Evolutionary conservation across 2,888 invertebrate genomes (phyloP).

Genomic region (Cheilosia vulpina): DNA sequence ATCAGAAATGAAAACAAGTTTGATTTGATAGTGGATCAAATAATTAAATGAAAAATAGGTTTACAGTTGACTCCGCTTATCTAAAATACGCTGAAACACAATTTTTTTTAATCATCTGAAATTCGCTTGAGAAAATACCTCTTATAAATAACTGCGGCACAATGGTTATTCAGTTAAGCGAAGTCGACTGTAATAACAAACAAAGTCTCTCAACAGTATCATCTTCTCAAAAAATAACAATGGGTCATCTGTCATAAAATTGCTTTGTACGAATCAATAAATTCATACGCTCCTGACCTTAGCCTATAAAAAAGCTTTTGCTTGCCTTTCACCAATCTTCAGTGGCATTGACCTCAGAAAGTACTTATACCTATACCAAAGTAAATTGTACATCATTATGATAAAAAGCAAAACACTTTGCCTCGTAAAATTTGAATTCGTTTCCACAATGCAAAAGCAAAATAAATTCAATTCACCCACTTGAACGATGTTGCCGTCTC

Average conservation of each 20-base stretch:
- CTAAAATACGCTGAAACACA: too few relatives aligned
- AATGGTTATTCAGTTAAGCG: too few relatives aligned
- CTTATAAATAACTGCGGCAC: too few relatives aligned
- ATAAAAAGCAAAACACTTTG: conserved; percentile 4
- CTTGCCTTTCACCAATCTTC: conserved; percentile 9
- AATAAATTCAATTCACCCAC: not conserved
- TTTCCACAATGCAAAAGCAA: not conserved
- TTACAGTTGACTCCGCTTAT: too few relatives aligned
- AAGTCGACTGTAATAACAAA: too few relatives aligned
- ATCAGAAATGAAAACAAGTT: too few relatives aligned
- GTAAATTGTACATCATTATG: not conserved
- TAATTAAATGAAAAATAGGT: too few relatives aligned
- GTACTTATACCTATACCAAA: not conserved
- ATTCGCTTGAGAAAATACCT: too few relatives aligned
- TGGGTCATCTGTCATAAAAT: not conserved
- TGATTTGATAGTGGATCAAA: too few relatives aligned
- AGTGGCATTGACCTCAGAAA: conserved; percentile 30
- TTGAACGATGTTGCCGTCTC: not conserved
- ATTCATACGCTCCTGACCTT: conserved; percentile 31
- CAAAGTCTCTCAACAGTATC: too few relatives aligned
- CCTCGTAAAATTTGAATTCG: conserved; percentile 23
- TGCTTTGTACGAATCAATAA: not conserved
- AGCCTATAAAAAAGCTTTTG: not conserved
- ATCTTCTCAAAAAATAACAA: not conserved
- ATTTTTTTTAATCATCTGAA: too few relatives aligned